Evolutionary conservation across 2,113 vertebrate species (phyloP), one percentile per base, ranked within the genome.

Genomic region (Sula dactylatra): DNA sequence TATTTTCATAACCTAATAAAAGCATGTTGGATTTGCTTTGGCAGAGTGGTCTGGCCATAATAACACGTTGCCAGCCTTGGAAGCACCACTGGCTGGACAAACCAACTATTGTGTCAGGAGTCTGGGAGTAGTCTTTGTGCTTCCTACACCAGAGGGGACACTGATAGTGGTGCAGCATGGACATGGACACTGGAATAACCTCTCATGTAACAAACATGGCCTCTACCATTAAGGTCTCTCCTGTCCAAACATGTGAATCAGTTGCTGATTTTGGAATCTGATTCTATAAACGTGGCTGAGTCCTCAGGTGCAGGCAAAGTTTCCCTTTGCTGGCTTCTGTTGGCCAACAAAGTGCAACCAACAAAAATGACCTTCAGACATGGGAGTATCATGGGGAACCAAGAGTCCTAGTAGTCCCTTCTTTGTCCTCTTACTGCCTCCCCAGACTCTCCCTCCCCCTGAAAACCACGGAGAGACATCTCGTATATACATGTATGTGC

Each of bases 141-240:
- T 79, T 67, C 47, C 72, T 34, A 1, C 19, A 29, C 14, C 4
- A 2, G 8, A 82, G 20, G 20, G 31, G 7, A 25, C 11, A 2
- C n/a, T 7, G 2, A 10, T 32, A 11, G 47, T 5, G 47, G 6
- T 36, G 38, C 62, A 79, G 73, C 15, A n/a, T 1, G 4, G 44
- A 36, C 25, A 4, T 9, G n/a, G 34, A 55, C 74, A 4, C 17
- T 76, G 38, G 55, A 85, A 79, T 5, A 26, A 49, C 29, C 38
- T 54, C 9, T 11, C 29, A 26, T 10, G 26, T 34, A 50, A 38
- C 2, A 3, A 81, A n/a, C 4, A 5, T 0, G 0, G 32, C 47
- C 38, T 90, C 54, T 83, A 67, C 13, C 26, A 81, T 29, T 38
- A 52, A 72, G 38, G 16, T 69, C 9, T 64, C 24, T 72, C 27